Conservation (phyloP, 2,113 vertebrate species). For the Murina feae region DNA sequence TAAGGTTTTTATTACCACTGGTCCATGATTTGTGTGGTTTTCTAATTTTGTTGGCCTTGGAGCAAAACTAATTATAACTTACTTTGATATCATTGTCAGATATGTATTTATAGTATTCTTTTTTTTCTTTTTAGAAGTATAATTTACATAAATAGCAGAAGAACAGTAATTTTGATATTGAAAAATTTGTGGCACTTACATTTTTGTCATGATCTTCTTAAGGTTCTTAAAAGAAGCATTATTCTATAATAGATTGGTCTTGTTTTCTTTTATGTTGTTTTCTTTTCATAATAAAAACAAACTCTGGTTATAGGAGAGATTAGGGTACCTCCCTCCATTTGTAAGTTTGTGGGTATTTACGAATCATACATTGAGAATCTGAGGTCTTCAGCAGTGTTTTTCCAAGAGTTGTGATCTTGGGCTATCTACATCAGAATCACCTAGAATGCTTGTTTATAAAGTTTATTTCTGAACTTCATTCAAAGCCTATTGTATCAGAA, state of each 20-base stretch:
- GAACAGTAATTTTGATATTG: not conserved
- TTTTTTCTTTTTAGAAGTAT: not conserved
- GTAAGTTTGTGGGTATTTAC: not conserved
- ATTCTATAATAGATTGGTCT: not conserved
- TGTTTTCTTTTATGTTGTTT: not conserved
- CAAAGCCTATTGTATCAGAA: not conserved
- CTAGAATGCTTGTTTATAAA: not conserved
- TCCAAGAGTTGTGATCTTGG: not conserved
- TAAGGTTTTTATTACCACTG: not conserved
- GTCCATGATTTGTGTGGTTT: not conserved
- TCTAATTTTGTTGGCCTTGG: slow-evolving; percentile 4
- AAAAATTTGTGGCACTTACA: not conserved
- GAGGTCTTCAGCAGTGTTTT: not conserved
- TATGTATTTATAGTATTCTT: not conserved
- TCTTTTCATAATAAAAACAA: not conserved
- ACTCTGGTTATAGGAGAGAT: not conserved
- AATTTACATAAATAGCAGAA: not conserved
- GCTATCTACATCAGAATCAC: not conserved
- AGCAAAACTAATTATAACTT: slow-evolving; percentile 7
- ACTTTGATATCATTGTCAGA: not conserved
- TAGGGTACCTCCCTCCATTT: not conserved
- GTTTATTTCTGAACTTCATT: not conserved
- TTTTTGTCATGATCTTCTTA: not conserved
- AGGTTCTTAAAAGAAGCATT: not conserved
- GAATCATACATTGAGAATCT: not conserved